Evolutionary conservation across 2,113 vertebrate genomes (phyloP), one percentile per base, ranked within the genome.

Genomic region (Carassius auratus): DNA sequence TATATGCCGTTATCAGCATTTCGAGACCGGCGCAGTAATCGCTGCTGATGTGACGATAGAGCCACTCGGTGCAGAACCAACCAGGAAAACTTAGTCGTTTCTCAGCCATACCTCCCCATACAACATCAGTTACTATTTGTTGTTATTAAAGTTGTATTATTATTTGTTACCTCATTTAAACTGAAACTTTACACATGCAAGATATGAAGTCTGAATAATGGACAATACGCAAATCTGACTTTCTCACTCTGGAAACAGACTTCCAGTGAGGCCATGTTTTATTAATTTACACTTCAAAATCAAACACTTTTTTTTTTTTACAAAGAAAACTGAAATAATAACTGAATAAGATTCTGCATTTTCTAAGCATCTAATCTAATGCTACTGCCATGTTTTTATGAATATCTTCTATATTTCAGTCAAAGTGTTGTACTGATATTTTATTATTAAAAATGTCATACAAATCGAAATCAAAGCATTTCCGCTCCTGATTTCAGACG

Each of bases 31-130:
- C 94, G 96, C 96, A 95, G 95, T 93, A 97, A 95, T 97, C 96
- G 96, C 97, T 96, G 96, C 96, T 95, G 93, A 96, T 96, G 95
- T 96, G 95, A 96, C 97, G 96, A 98, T 97, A 95, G 96, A 96
- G 96, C 96, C 96, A 88, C 86, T 87, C 89, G 82, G 91, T 5
- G 84, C 86, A 91, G n/a, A 33, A 30, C 62, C 69, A 74, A 15
- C 30, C 14, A 23, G 69, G 52, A 45, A n/a, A 74, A 74, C 33
- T n/a, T n/a, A 42, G 8, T 17, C 21, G 74, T 19, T 71, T 42
- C 17, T 71, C 36, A 71, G 36, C 1, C 36, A 5, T 38, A n/a
- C 68, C 1, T 4, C 19, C 21, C 68, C 68, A 42, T 42, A 42
- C 3, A 71, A 4, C 33, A 38, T 71, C 8, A 26, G 26, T 26